Conservation (phyloP, 2,888 invertebrate species). For the Polydrusus tereticollis region DNA sequence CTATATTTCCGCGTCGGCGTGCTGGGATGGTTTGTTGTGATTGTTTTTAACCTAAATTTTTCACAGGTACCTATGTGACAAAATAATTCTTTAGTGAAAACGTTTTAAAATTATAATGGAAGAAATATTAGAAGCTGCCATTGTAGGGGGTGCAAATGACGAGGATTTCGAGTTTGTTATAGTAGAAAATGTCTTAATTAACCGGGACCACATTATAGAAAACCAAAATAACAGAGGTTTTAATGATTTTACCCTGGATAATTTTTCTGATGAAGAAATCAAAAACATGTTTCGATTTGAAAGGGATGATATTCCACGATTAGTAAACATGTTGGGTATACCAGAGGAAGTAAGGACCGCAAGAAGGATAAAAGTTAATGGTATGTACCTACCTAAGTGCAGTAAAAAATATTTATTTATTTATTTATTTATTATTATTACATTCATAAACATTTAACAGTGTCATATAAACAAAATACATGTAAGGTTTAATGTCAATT, state of each 20-base stretch:
- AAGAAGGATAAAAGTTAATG: constrained; percentile 7
- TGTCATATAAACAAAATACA: no score
- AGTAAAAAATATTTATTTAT: background rate
- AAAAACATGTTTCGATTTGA: constrained; percentile 18
- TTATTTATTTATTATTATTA: no score
- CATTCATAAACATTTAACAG: no score
- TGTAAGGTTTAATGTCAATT: no score
- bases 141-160: constrained; percentile 13
- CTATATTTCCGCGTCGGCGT: background rate
- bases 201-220: background rate
- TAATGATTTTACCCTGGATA: constrained; percentile 8
- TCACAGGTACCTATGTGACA: no score
- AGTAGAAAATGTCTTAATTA: constrained; percentile 9
- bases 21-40: background rate
- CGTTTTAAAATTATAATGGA: background rate
- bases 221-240: background rate
- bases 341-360: constrained; percentile 15
- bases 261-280: constrained; percentile 15
- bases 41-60: background rate
- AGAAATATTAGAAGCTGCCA: constrained; percentile 11
- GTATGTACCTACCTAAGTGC: background rate
- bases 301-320: constrained; percentile 3
- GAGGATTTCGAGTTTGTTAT: constrained; percentile 11
- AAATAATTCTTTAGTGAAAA: background rate
- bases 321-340: background rate